Percentiles rank a stretch among this genome's conserved stretches.
Conservation (phyloP, 2,888 invertebrate species). For the Conchocele bisecta region DNA sequence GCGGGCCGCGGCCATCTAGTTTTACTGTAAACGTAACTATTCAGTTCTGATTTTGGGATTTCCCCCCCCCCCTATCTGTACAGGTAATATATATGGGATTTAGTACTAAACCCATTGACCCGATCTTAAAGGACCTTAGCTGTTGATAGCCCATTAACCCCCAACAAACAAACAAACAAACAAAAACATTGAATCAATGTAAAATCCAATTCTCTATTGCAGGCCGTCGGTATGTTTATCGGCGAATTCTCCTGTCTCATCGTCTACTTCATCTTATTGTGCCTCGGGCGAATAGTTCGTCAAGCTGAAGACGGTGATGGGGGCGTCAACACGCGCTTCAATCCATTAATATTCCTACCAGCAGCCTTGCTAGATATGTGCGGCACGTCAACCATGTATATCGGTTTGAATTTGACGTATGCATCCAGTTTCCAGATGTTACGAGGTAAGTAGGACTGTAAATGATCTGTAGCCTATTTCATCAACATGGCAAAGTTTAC, state of each 20-base stretch:
- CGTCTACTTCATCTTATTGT: conserved; percentile 87
- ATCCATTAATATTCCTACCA: conserved; percentile 90
- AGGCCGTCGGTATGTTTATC: conserved; percentile 94
- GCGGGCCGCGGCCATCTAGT: too few relatives aligned
- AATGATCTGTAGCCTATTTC: background rate
- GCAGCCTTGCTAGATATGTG: conserved; percentile 95
- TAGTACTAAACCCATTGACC: too few relatives aligned
- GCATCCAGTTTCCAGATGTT: conserved; percentile 98
- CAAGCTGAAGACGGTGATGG: conserved; percentile 16
- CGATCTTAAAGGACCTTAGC: too few relatives aligned
- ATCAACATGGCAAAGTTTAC: too few relatives aligned
- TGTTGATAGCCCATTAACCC: too few relatives aligned
- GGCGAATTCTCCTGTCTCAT: conserved; percentile 95
- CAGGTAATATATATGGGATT: too few relatives aligned
- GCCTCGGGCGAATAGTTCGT: conserved; percentile 9
- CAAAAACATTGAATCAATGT: too few relatives aligned
- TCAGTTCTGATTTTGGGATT: too few relatives aligned
- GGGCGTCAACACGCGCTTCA: conserved; percentile 86
- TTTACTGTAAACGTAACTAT: too few relatives aligned
- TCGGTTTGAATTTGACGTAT: conserved; percentile 95
- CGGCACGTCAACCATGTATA: conserved; percentile 94
- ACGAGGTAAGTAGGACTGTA: conserved; percentile 86
- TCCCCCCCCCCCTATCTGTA: too few relatives aligned
- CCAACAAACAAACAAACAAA: too few relatives aligned
- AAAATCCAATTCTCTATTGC: conserved; percentile 58